These are phyloP conservation scores for Lasioglossum malachurum DNA, from an alignment of 2,888 invertebrate species.

Conservation along the genomic window DNA sequence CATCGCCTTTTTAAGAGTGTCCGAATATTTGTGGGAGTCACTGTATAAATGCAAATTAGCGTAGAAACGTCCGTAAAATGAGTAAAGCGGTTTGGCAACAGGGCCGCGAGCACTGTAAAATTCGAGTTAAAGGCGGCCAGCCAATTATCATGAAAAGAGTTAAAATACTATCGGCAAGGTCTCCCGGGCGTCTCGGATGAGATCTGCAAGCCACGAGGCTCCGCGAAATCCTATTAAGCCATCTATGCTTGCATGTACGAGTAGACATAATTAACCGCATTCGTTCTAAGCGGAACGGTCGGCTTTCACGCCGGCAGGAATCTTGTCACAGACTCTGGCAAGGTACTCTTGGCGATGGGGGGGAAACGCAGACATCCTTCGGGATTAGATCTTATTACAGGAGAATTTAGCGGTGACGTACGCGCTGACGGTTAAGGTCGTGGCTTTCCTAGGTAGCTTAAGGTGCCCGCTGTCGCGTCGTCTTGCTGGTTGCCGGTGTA, in stretches of 20 bases:
- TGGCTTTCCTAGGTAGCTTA: slow-evolving; percentile 50
- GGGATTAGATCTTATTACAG: slow-evolving; percentile 67
- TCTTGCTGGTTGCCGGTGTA: slow-evolving; percentile 46
- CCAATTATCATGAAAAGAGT: neutral
- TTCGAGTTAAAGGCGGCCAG: neutral
- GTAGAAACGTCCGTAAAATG: neutral
- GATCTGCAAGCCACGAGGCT: slow-evolving; percentile 5
- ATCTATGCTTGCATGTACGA: neutral
- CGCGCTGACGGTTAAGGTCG: slow-evolving; percentile 62
- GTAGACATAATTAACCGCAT: slow-evolving; percentile 52
- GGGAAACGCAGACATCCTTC: slow-evolving; percentile 38
- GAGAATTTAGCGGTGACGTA: slow-evolving; percentile 63
- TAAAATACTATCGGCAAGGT: neutral
- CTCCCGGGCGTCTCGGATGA: neutral
- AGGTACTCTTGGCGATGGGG: slow-evolving; percentile 18
- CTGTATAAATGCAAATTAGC: neutral
- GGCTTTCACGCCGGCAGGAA: slow-evolving; percentile 16
- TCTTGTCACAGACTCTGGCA: slow-evolving; percentile 5
- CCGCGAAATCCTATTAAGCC: neutral
- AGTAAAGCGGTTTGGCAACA: no score
- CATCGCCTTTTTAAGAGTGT: no score
- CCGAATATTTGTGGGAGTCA: no score
- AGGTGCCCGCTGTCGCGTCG: slow-evolving; percentile 33
- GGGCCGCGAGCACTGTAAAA: neutral
- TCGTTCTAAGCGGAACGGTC: slow-evolving; percentile 25